Percentiles rank a stretch among this genome's conserved stretches.
phyloP scores from a whole-genome alignment of 1,140 invertebrate species.

The Galendromus occidentalis region DNA sequence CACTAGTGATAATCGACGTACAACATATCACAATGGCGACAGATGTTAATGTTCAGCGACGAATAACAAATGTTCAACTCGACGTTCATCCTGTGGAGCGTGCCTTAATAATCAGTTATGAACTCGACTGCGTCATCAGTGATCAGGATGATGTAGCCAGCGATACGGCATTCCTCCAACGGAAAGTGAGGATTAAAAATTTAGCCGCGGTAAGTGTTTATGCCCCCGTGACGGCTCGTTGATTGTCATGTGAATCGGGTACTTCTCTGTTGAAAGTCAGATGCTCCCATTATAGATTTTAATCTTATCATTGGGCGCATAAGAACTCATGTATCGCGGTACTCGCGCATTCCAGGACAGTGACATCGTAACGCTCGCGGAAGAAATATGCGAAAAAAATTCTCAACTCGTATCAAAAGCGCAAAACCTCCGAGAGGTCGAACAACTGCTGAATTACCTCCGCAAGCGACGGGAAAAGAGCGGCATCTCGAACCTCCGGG shows the following conservation, averaged over 20 bases:
- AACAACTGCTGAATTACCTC: neutral
- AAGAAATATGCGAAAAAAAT: neutral
- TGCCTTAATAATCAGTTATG: neutral
- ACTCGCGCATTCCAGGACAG: neutral
- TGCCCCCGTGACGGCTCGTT: too few relatives aligned
- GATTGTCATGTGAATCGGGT: too few relatives aligned
- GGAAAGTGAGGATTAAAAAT: neutral
- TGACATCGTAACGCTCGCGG: neutral
- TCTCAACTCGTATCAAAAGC: neutral
- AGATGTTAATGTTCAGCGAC: neutral
- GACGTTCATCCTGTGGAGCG: constrained; percentile 3
- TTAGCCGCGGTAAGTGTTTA: neutral
- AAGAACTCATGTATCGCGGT: neutral
- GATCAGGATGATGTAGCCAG: neutral
- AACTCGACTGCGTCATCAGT: neutral
- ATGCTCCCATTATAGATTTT: too few relatives aligned
- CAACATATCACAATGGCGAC: too few relatives aligned
- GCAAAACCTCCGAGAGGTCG: neutral
- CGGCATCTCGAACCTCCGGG: neutral
- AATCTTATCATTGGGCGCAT: neutral
- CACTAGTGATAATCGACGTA: too few relatives aligned
- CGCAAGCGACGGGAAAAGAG: neutral
- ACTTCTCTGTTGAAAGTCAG: too few relatives aligned
- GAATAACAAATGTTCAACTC: neutral
- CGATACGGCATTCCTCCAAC: neutral